Base-by-base conservation (phyloP, 2,113 vertebrate genomes). In the Helogale parvula region DNA sequence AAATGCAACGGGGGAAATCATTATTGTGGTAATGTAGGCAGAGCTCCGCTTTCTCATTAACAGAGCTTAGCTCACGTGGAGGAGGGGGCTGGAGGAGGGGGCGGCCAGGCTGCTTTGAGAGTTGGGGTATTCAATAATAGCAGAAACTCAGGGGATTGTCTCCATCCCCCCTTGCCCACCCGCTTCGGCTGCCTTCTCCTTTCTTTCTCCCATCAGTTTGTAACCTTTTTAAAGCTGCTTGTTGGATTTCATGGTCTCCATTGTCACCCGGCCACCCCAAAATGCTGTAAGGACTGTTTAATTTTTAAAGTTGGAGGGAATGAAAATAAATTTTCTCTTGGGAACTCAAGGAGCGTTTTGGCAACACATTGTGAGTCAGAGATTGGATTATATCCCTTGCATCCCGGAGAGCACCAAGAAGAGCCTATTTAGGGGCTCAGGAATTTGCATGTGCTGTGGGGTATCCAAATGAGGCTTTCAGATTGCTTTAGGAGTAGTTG, bases 221-320 rank as follows among this genome's bases (percentile, higher is more conserved):
- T 83, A 92, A 90, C 88, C 90, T 95, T 96, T 97, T 88, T 15
- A 79, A 88, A 96, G 81, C 90, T 12, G 89, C 90, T 86, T 65
- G 92, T 92, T 90, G 71, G 74, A 88, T 94, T 97, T 96, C 60
- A 6, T 29, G 66, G 90, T 81, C 83, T 84, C 71, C 57, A 33
- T 94, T 71, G 15, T 88, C 35, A 38, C 69, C 68, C 79, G 57
- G 77, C 81, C 74, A 98, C 98, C 97, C 83, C 38, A 77, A 90
- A 90, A 57, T 88, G 97, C 54, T 93, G 95, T 74, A 92, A 96
- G 88, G 88, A 95, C 81, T 54, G 81, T 92, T 72, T 96, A 60
- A 95, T 96, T 98, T 98, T 98, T 97, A 69, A 98, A 98, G 92
- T 97, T 94, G 94, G 76, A 92, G 76, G 94, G 92, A 97, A 98